Conservation (phyloP, 1,140 invertebrate species). For the Bombus soroeensis region DNA sequence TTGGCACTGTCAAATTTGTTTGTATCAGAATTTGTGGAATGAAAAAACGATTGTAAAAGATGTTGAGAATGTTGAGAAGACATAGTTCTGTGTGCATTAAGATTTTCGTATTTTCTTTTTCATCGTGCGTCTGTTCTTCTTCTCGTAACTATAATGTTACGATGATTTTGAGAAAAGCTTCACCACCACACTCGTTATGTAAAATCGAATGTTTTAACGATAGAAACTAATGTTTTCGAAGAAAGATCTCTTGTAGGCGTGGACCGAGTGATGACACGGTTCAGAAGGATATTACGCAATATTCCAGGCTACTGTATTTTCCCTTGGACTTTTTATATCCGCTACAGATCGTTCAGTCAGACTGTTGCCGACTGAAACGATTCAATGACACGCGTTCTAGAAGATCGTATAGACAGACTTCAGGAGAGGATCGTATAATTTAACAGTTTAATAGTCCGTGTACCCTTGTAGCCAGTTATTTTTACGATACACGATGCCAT, state of each 20-base stretch:
- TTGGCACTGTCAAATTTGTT: no score
- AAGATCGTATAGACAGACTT: no score
- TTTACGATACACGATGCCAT: constrained; percentile 7
- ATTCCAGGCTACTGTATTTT: background rate
- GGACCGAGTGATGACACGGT: background rate
- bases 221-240: background rate
- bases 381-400: background rate
- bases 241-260: background rate
- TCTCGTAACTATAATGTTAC: background rate
- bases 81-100: no score
- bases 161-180: background rate
- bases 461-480: constrained; percentile 18
- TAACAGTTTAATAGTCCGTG: background rate
- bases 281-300: constrained; percentile 11
- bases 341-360: background rate
- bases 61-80: no score
- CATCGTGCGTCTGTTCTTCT: background rate
- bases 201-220: constrained; percentile 9
- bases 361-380: background rate
- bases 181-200: background rate
- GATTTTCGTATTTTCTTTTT: no score
- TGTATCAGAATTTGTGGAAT: no score
- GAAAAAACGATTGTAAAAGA: no score
- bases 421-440: background rate
- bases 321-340: constrained; percentile 16